Evolutionary conservation across 2,888 invertebrate species (phyloP).

Genomic region (Ophioninae sp.): DNA sequence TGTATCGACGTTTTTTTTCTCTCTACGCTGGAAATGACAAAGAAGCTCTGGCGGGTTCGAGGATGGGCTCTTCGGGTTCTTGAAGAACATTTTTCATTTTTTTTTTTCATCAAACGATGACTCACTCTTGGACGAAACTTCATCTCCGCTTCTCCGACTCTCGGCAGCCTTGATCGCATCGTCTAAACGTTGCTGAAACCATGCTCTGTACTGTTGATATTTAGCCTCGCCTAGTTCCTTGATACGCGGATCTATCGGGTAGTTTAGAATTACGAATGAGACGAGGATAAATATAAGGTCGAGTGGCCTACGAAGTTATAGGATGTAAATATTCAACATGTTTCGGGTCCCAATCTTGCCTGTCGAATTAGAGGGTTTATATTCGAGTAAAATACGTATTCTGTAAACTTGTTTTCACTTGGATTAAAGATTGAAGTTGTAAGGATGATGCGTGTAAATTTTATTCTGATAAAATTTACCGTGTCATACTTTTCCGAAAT

Average conservation of each 20-base stretch:
- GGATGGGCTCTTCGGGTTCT: slow-evolving; percentile 37
- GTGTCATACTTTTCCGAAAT: too few species aligned
- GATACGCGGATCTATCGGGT: slow-evolving; percentile 88
- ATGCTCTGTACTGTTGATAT: slow-evolving; percentile 87
- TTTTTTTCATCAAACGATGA: slow-evolving; percentile 53
- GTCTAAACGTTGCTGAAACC: slow-evolving; percentile 92
- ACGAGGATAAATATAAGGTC: not conserved
- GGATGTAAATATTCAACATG: not conserved
- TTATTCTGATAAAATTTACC: too few species aligned
- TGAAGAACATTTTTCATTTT: not conserved
- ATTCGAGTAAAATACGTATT: too few species aligned
- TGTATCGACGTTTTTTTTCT: not conserved
- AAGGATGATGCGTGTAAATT: too few species aligned
- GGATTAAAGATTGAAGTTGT: too few species aligned
- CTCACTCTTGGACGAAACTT: slow-evolving; percentile 73
- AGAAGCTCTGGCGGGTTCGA: slow-evolving; percentile 31
- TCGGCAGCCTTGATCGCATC: slow-evolving; percentile 93
- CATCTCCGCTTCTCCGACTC: slow-evolving; percentile 64
- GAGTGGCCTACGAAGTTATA: not conserved
- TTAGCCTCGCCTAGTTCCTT: slow-evolving; percentile 88
- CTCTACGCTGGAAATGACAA: slow-evolving; percentile 6
- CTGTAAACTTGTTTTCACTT: too few species aligned
- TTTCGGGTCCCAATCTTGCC: too few species aligned
- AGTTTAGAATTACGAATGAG: not conserved
- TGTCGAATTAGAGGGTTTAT: too few species aligned